Evolutionary conservation across 92 coral and sea anemone species (phyloP).

Genomic region (Porites evermanni): DNA sequence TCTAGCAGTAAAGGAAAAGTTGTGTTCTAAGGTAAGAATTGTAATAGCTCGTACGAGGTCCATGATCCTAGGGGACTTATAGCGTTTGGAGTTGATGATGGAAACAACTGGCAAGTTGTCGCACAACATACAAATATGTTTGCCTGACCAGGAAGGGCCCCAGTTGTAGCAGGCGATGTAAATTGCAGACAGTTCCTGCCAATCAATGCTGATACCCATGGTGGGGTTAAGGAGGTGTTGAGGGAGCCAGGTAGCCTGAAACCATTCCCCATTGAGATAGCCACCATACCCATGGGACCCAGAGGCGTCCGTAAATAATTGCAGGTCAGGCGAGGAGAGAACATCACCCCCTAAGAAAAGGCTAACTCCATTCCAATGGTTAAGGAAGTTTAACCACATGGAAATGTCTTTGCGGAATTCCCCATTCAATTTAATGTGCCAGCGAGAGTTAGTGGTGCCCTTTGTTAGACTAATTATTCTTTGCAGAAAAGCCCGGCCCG

Average conservation of each 20-base stretch:
- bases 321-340: no score
- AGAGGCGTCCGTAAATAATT: no score
- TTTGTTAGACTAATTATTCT: no score
- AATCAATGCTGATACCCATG: no score
- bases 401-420: no score
- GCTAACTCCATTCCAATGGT: no score
- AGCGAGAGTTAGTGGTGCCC: no score
- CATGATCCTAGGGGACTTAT: neutral
- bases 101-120: slow-evolving; percentile 22
- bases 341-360: no score
- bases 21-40: neutral
- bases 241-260: neutral
- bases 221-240: neutral
- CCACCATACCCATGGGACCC: slow-evolving; percentile 32
- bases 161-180: neutral
- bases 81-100: slow-evolving; percentile 18
- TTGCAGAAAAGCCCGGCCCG: no score
- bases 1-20: slow-evolving; percentile 17
- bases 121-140: slow-evolving; percentile 39
- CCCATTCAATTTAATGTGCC: no score
- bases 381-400: no score
- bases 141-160: slow-evolving; percentile 16
- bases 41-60: neutral
- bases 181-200: no score
- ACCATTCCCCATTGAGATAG: neutral